Percentiles rank a stretch among this genome's conserved stretches.
Conservation (phyloP, 2,113 vertebrate species). For the Festucalex cinctus region DNA sequence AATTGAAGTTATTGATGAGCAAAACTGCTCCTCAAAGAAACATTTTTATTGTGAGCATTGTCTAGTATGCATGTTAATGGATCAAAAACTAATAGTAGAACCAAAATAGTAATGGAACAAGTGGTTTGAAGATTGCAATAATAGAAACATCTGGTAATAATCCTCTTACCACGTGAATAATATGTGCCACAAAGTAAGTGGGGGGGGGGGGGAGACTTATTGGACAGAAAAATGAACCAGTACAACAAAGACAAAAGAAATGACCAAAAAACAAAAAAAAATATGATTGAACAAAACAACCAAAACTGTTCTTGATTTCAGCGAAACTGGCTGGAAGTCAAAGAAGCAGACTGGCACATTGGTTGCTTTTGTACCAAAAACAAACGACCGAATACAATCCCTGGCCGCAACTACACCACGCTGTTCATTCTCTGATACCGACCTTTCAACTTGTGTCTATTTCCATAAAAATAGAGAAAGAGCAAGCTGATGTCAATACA, state of each 20-base stretch:
- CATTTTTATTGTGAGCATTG: too few relatives aligned
- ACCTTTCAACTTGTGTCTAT: constrained; percentile 58
- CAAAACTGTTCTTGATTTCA: background rate
- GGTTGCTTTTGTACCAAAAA: background rate
- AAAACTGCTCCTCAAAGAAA: too few relatives aligned
- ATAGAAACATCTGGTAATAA: background rate
- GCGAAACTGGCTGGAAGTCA: background rate
- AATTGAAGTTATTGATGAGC: too few relatives aligned
- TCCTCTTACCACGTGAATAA: background rate
- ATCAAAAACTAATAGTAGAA: background rate
- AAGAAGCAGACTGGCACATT: too few relatives aligned
- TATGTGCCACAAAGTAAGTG: background rate
- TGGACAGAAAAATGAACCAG: background rate
- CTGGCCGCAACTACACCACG: background rate
- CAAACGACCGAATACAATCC: background rate
- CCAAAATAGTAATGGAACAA: background rate
- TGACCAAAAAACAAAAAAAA: background rate
- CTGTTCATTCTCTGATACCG: constrained; percentile 17
- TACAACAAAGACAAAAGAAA: background rate
- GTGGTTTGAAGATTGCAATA: background rate
- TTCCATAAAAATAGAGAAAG: constrained; percentile 50
- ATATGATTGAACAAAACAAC: background rate
- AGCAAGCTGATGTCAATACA: constrained; percentile 71
- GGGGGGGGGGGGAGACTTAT: background rate
- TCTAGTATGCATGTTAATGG: background rate